Evolutionary conservation across 2,888 invertebrate genomes (phyloP), one percentile per base, ranked within the genome.

Genomic region (Ptychoptera contaminata): DNA sequence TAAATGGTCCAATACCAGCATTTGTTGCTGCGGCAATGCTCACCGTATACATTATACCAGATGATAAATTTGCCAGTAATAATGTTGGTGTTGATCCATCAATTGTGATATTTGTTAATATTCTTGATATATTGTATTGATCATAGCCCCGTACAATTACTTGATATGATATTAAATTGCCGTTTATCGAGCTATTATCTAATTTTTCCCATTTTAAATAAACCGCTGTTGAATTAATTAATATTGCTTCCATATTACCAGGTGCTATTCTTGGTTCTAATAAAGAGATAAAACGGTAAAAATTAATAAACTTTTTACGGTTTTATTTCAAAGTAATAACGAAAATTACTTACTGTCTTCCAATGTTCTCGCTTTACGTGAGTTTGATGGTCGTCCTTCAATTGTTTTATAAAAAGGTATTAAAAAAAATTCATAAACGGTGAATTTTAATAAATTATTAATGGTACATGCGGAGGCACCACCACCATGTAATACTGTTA

Each of bases 361-460:
- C 53, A 82, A 68, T 43, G 91, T 92, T 62, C 79, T 73, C 44
- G 80, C 79, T 49, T 76, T 76, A 61, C 77, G 74, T 34, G 83
- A 81, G 68, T 91, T 90, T 44, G 87, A 86, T 35, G 88, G 88
- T 56, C 80, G 79, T 49, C 90, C 91, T 67, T 90, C 85, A 53
- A 90, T 77, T 59, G 76, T 79, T 65, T 80, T 82, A 66, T 82
- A 88, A 69, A 87, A 93, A 50, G 93, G 92, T 59, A 87, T 77
- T 53, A 94, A 74, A 69, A 92, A 88, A 68, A 93, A 86, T 67
- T 91, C 85, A 66, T 93, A 93, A 61, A 78, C 78, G 49, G 85
- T 79, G 66, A 80, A 88, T 65, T 88, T 86, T 51, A 76, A 71
- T 58, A 93, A 71, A 54, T 79, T 82, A 48, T 79, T 79, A 55